phyloP scores from a whole-genome alignment of 2,888 invertebrate species.

The Scrobipalpa costella region DNA sequence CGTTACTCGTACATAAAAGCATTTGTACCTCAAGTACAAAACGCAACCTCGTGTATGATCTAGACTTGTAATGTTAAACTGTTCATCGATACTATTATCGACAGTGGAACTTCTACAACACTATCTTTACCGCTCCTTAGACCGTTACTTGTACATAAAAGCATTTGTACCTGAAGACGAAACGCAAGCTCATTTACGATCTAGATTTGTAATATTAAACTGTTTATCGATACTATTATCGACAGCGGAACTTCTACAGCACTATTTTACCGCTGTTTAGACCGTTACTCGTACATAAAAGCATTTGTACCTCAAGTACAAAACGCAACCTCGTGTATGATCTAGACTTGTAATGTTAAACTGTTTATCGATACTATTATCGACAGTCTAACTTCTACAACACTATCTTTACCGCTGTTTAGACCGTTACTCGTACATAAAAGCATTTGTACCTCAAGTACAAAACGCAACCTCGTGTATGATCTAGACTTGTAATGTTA shows the following conservation, averaged over 20 bases:
- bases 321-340: too few species aligned
- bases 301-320: too few species aligned
- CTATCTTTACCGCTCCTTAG: neutral
- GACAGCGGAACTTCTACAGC: neutral
- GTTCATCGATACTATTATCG: neutral
- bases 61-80: neutral
- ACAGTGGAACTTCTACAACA: neutral
- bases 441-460: too few species aligned
- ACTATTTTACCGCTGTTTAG: neutral
- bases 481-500: too few species aligned
- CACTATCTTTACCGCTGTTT: neutral
- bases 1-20: neutral
- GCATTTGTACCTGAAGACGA: too few species aligned
- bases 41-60: neutral
- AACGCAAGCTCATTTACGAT: too few species aligned
- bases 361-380: too few species aligned
- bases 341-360: too few species aligned
- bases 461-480: too few species aligned
- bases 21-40: too few species aligned
- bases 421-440: neutral
- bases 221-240: too few species aligned
- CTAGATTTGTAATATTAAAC: too few species aligned
- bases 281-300: neutral
- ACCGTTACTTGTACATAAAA: neutral
- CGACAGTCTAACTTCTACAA: neutral